These are phyloP conservation scores for Crotophaga sulcirostris DNA, from an alignment of 2,113 vertebrate species.

Conservation along the genomic window DNA sequence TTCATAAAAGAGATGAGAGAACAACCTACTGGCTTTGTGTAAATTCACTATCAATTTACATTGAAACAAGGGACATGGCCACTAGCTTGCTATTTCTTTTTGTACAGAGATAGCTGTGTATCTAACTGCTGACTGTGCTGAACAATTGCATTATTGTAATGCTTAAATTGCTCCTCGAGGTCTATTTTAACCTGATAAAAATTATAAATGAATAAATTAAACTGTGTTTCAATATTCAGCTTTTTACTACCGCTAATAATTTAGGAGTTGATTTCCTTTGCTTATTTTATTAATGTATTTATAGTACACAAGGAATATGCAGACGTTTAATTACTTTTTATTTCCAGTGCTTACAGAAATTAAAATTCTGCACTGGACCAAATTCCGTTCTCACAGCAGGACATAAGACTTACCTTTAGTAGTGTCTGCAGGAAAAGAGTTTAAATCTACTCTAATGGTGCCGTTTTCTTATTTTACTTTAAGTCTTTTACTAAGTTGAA, in stretches of 20 bases:
- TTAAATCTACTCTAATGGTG: neutral
- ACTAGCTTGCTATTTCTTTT: neutral
- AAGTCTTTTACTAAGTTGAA: conserved; percentile 1
- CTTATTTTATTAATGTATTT: conserved; percentile 52
- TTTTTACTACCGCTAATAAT: conserved; percentile 48
- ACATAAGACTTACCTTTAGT: neutral
- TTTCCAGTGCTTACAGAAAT: conserved; percentile 45
- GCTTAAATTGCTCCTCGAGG: conserved; percentile 51
- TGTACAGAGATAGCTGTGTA: neutral
- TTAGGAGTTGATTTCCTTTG: conserved; percentile 38
- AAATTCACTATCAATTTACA: conserved; percentile 7
- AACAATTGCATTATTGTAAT: conserved; percentile 3
- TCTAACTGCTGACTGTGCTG: neutral
- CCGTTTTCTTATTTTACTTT: conserved; percentile 1
- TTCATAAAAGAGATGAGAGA: neutral
- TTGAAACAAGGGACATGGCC: neutral
- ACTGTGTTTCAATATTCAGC: conserved; percentile 48
- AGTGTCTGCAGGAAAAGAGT: neutral
- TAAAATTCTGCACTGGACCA: neutral
- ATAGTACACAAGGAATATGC: conserved; percentile 5
- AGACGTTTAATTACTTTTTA: conserved; percentile 44
- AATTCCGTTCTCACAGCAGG: neutral
- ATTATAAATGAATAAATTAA: conserved; percentile 53
- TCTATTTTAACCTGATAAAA: conserved; percentile 56
- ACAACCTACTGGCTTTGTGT: neutral